Evolutionary conservation across 1,140 invertebrate genomes (phyloP).

Genomic region (Drepana arcuata): DNA sequence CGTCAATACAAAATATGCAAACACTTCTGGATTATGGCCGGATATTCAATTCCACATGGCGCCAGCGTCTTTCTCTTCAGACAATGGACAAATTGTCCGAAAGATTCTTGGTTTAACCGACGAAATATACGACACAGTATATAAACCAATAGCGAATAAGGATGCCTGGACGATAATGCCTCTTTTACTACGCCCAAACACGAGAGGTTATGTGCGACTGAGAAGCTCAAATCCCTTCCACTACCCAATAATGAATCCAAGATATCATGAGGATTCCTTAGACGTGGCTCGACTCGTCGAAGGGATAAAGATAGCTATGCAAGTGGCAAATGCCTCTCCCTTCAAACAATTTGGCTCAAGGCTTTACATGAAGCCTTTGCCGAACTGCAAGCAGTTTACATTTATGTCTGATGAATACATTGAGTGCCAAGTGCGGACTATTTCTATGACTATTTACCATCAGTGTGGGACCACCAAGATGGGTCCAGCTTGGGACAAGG

Average conservation of each 20-base stretch:
- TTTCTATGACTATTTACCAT: conserved; percentile 91
- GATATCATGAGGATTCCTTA: conserved; percentile 85
- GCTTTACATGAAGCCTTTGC: conserved; percentile 80
- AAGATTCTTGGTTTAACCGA: conserved; percentile 89
- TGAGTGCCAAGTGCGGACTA: conserved; percentile 88
- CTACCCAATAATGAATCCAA: conserved; percentile 89
- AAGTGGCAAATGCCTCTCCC: conserved; percentile 80
- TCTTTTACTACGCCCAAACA: conserved; percentile 83
- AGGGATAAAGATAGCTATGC: conserved; percentile 83
- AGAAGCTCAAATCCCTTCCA: conserved; percentile 85
- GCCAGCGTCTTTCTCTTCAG: conserved; percentile 87
- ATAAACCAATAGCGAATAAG: conserved; percentile 80
- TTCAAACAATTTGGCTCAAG: conserved; percentile 87
- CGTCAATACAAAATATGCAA: conserved; percentile 87
- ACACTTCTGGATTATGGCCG: conserved; percentile 80
- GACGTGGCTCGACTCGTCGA: conserved; percentile 86
- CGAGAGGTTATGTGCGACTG: conserved; percentile 83
- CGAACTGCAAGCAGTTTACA: conserved; percentile 82
- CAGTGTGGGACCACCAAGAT: conserved; percentile 88
- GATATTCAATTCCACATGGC: conserved; percentile 92
- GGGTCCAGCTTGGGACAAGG: conserved; percentile 82
- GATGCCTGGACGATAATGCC: conserved; percentile 91
- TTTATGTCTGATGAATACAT: conserved; percentile 86
- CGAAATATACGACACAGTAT: conserved; percentile 84
- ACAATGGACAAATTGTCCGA: conserved; percentile 80